Evolutionary conservation across 2,113 vertebrate species (phyloP).

Genomic region (Nibea coibor): DNA sequence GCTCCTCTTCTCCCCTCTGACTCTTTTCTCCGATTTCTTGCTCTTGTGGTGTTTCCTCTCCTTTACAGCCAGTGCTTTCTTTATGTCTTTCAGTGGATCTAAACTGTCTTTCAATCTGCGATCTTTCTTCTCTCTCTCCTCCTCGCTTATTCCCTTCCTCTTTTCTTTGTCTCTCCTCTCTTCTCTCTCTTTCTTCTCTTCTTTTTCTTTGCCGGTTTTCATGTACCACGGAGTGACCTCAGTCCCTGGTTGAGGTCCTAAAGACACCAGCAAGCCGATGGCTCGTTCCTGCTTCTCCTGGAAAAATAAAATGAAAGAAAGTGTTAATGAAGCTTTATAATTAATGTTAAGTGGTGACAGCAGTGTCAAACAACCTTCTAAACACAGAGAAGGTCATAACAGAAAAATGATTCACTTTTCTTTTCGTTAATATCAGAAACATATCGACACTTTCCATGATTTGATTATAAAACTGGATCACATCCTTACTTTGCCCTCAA

Average conservation of each 20-base stretch:
- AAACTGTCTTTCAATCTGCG: slow-evolving; percentile 67
- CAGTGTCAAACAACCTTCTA: neutral
- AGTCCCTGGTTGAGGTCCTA: slow-evolving; percentile 89
- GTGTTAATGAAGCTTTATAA: neutral
- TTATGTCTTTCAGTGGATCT: slow-evolving; percentile 80
- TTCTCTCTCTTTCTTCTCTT: slow-evolving; percentile 49
- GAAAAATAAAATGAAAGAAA: neutral
- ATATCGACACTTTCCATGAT: neutral
- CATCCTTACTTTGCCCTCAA: neutral
- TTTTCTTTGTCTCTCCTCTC: slow-evolving; percentile 29
- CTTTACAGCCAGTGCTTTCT: slow-evolving; percentile 76
- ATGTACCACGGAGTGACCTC: slow-evolving; percentile 92
- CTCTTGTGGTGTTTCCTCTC: slow-evolving; percentile 72
- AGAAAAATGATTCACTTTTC: neutral
- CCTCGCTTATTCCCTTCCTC: slow-evolving; percentile 76
- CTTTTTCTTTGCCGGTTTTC: slow-evolving; percentile 72
- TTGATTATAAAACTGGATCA: neutral
- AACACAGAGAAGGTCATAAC: neutral
- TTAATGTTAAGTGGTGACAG: neutral
- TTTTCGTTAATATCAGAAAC: neutral
- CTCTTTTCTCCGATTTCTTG: slow-evolving; percentile 68
- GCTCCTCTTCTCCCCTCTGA: slow-evolving; percentile 54
- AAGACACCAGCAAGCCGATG: slow-evolving; percentile 89
- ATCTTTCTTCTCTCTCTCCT: slow-evolving; percentile 81
- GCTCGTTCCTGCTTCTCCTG: slow-evolving; percentile 91